phyloP scores from a whole-genome alignment of 2,888 invertebrate species.

The Xanthorhoe designata region DNA sequence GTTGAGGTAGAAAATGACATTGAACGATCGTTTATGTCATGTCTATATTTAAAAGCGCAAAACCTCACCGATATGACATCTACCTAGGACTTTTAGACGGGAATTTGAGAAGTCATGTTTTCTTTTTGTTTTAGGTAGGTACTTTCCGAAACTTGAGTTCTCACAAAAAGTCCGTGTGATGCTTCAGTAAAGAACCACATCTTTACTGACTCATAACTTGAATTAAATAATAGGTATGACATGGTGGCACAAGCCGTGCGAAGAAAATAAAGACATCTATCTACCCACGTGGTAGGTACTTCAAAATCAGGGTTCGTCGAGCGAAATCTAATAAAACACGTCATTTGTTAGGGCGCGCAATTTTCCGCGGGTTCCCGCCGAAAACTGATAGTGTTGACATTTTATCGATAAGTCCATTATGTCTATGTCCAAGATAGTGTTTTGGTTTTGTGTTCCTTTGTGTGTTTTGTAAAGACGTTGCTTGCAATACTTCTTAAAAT shows the following conservation, averaged over 20 bases:
- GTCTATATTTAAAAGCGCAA: background rate
- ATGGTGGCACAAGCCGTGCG: too few relatives aligned
- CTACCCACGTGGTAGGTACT: background rate
- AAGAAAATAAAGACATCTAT: too few relatives aligned
- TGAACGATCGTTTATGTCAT: background rate
- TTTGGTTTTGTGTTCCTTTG: slow-evolving; percentile 29
- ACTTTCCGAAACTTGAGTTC: too few relatives aligned
- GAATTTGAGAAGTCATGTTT: too few relatives aligned
- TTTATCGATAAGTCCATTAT: slow-evolving; percentile 54
- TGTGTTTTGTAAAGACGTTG: background rate
- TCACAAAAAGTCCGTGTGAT: too few relatives aligned
- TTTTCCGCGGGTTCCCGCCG: slow-evolving; percentile 47
- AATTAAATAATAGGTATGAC: too few relatives aligned
- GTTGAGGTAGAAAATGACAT: background rate
- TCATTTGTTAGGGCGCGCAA: slow-evolving; percentile 54
- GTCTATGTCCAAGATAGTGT: slow-evolving; percentile 32
- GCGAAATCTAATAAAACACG: slow-evolving; percentile 56
- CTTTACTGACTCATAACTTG: too few relatives aligned
- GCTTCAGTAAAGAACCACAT: too few relatives aligned
- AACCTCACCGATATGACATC: background rate
- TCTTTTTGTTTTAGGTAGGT: too few relatives aligned
- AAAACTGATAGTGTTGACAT: slow-evolving; percentile 47
- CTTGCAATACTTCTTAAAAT: background rate
- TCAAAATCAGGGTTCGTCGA: slow-evolving; percentile 38
- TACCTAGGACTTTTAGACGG: too few relatives aligned